Base-by-base conservation (phyloP, 2,113 vertebrate species). In the Nestor notabilis region DNA sequence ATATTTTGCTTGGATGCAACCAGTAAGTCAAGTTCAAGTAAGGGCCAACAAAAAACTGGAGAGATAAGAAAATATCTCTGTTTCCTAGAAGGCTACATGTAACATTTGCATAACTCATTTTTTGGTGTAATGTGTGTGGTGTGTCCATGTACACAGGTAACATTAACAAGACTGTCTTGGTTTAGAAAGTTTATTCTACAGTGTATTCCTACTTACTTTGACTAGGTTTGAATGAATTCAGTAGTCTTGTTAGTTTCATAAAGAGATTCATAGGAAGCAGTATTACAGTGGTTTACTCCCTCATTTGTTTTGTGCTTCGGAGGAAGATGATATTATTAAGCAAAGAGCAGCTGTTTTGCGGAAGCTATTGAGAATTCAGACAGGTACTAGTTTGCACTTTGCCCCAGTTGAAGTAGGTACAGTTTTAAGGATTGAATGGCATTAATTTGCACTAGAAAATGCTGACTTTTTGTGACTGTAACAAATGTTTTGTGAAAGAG, bases 11-110 rank as follows among this genome's bases (percentile, higher is more conserved):
- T 92, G 91, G 94, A 87, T 89, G 78, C 71, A 89, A 31, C 72
- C 84, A 95, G 39, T 41, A 88, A 69, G 91, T 84, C 64, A 83
- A 74, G 93, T 95, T 97, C 87, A 97, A 72, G 47, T 89, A 82
- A 94, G 49, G 87, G 69, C 83, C 89, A 90, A 66, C 84, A 79
- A 60, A 96, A 69, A 82, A 77, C 46, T 56, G 41, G 11, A 46
- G 49, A 83, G 61, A 82, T 64, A 55, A 93, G 84, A 76, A 83
- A 83, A 78, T 43, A 19, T 63, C 27, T 78, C 44, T 41, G 23
- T 75, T 95, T 88, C 75, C 70, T 94, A 69, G 83, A 87, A 84
- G 72, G 60, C 81, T 88, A 6, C 2, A 5, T 17, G 1, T 70
- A 46, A 46, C 74, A n/a, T 80, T 74, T 80, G 6, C 47, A 29